These are phyloP conservation scores for Pogona vitticeps DNA, from an alignment of 2,113 vertebrate genomes.

Conservation along the genomic window DNA sequence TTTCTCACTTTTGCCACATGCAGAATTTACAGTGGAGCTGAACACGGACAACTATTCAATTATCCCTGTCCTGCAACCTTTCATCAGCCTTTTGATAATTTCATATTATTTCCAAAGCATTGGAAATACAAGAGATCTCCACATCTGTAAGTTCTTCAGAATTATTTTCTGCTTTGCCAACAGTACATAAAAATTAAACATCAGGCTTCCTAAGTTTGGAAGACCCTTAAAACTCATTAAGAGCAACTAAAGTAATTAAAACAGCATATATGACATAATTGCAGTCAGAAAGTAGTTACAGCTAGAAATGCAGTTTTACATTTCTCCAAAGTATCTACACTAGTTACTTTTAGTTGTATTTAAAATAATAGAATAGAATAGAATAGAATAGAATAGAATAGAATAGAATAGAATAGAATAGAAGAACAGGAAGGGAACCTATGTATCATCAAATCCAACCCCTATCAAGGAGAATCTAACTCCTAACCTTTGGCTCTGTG, in stretches of 20 bases:
- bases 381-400: too few relatives aligned
- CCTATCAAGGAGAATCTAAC: too few relatives aligned
- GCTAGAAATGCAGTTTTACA: too few relatives aligned
- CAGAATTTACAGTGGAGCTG: not conserved
- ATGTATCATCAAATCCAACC: too few relatives aligned
- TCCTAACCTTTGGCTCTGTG: too few relatives aligned
- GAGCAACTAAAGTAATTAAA: conserved; percentile 31
- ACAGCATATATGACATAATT: not conserved
- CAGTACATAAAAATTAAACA: conserved; percentile 48
- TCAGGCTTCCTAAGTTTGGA: conserved; percentile 13
- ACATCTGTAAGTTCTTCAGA: conserved; percentile 24
- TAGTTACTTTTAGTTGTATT: too few relatives aligned
- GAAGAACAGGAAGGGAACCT: too few relatives aligned
- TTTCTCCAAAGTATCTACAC: too few relatives aligned
- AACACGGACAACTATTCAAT: not conserved
- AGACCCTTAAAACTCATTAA: not conserved
- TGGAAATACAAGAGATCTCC: conserved; percentile 19
- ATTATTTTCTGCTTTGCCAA: conserved; percentile 39
- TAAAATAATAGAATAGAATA: too few relatives aligned
- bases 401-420: too few relatives aligned
- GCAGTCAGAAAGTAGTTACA: too few relatives aligned
- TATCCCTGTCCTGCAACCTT: conserved; percentile 22
- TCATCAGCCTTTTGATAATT: not conserved
- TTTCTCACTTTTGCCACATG: not conserved
- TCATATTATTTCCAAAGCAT: conserved; percentile 29